These are phyloP conservation scores for Coracopsis vasa DNA, from an alignment of 2,113 vertebrate species.

Conservation along the genomic window DNA sequence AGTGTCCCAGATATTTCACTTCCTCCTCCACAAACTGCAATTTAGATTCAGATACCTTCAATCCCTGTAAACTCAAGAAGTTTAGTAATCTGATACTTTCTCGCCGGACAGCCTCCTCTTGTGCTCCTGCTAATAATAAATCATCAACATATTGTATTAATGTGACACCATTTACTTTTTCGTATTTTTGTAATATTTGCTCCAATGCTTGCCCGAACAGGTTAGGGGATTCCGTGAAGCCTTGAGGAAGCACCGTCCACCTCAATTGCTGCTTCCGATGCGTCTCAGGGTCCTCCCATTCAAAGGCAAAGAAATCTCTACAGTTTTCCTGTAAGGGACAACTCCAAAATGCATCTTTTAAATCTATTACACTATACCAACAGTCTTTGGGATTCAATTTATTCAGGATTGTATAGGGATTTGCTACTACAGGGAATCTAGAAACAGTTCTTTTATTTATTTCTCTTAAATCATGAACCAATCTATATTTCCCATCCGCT, in stretches of 20 bases:
- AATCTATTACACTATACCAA: too few relatives aligned
- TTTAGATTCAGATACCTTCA: background rate
- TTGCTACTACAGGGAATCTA: too few relatives aligned
- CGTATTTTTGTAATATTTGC: background rate
- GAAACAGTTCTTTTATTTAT: too few relatives aligned
- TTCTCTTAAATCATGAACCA: too few relatives aligned
- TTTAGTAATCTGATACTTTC: background rate
- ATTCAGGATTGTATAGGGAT: too few relatives aligned
- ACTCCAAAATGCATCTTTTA: too few relatives aligned
- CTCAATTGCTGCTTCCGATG: background rate
- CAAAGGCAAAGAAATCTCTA: background rate
- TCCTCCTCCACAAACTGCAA: background rate
- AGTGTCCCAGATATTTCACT: background rate
- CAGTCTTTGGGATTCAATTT: background rate
- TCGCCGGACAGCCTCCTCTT: accelerated
- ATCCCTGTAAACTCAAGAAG: background rate
- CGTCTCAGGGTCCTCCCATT: background rate
- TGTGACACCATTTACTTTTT: too few relatives aligned
- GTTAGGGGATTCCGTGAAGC: background rate
- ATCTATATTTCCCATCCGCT: too few relatives aligned
- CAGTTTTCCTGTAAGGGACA: too few relatives aligned
- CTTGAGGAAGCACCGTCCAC: background rate
- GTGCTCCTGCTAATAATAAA: background rate
- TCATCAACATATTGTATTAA: background rate
- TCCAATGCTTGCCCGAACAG: background rate